A percentile compares a stretch with the other conserved stretches of the same genome.
Conservation (phyloP, 2,113 vertebrate species). For the Oryzias javanicus region DNA sequence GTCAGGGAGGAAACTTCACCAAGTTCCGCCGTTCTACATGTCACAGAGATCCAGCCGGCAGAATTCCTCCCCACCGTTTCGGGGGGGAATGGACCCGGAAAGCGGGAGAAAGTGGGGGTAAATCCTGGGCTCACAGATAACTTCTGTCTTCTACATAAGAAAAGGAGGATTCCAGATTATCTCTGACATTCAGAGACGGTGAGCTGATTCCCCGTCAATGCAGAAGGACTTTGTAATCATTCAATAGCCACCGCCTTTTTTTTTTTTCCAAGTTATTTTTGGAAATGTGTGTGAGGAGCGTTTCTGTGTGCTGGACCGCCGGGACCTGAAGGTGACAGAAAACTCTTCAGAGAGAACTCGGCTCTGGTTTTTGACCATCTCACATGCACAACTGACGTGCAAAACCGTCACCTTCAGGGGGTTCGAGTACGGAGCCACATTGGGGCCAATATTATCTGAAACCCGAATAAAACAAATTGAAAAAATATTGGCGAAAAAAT, state of each 20-base stretch:
- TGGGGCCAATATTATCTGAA: too few species aligned
- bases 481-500: too few species aligned
- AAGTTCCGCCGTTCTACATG: conserved; percentile 29
- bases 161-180: conserved; percentile 80
- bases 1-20: conserved; percentile 50
- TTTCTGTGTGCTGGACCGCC: conserved; percentile 9
- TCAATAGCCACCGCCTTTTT: conserved; percentile 55
- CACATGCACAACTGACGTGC: too few species aligned
- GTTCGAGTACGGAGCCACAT: too few species aligned
- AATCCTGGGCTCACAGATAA: conserved; percentile 64
- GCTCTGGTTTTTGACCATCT: too few species aligned
- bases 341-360: background rate
- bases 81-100: conserved; percentile 7
- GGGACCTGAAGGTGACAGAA: background rate
- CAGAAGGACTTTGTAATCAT: conserved; percentile 59
- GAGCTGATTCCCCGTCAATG: conserved; percentile 63
- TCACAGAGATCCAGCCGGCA: conserved; percentile 12
- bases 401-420: too few species aligned
- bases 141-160: conserved; percentile 67
- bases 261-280: conserved; percentile 38
- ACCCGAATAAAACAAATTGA: too few species aligned
- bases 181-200: conserved; percentile 64
- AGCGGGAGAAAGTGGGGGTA: conserved; percentile 16
- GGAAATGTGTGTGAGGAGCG: conserved; percentile 22
- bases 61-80: conserved; percentile 7